Base-by-base conservation (phyloP, 2,797 vertebrate species). In the Pachyuromys duprasi region DNA sequence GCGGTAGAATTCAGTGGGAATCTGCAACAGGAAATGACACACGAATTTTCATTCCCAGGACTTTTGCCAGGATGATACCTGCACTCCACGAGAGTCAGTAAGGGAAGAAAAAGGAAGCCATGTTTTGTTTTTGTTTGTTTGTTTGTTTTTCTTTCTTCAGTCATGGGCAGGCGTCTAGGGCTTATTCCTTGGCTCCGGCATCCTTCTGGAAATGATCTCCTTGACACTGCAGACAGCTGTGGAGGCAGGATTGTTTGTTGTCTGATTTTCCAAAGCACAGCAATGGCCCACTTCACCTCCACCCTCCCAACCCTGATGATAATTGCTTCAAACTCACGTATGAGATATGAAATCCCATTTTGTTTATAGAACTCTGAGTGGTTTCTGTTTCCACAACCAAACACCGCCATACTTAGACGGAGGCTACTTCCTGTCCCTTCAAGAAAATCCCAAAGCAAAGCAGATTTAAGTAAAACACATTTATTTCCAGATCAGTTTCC, bases 331-430 rank as follows among this genome's bases (percentile, higher is more conserved):
- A 60, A 89, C 90, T 93, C 53, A 83, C 11, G 22, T n/a, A 62
- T 12, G 39, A 67, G 90, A n/a, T 83, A 39, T 20, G 62, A 62
- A 86, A 49, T 76, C 6, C 9, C 13, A 75, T 92, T 33, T 69
- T 86, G 5, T 89, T 94, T 92, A 83, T 45, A 76, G 45, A 70
- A 80, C 39, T 45, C 36, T n/a, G 45, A 81, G 22, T 67, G 18
- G 42, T 36, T 57, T 92, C 55, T 79, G n/a, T 95, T 88, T 96
- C 72, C 15, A 24, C 82, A 36, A 70, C 39, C 13, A 84, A 93
- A 60, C 2, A 2, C 4, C 75, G 36, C 4, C 57, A 1, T 80
- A 63, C 31, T 72, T 70, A 80, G 86, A 14, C 2, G 9, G 74
- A 91, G 9, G 1, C 24, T 76, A 39, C 0, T 5, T 7, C 2